Evolutionary conservation across 2,113 vertebrate genomes (phyloP).

Genomic region (Antigone vipio): DNA sequence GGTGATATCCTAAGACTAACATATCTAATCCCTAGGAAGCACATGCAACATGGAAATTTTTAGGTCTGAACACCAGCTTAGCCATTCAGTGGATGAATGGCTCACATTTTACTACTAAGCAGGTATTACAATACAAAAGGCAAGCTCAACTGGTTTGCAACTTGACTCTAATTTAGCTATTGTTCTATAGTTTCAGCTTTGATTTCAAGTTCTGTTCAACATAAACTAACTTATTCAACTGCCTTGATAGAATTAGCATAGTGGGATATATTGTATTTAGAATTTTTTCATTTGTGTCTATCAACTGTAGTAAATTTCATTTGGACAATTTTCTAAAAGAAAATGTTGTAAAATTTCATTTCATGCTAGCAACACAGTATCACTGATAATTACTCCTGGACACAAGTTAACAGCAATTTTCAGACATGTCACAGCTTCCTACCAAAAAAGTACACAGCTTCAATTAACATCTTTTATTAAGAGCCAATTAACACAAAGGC

Average conservation of each 20-base stretch:
- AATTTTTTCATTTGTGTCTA: neutral
- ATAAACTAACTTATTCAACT: neutral
- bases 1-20: neutral
- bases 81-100: constrained; percentile 42
- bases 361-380: neutral
- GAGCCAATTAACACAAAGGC: constrained; percentile 3
- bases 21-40: neutral
- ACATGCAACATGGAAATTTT: neutral
- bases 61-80: constrained; percentile 18
- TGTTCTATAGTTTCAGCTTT: constrained; percentile 43
- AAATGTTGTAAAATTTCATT: neutral
- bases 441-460: neutral
- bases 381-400: neutral
- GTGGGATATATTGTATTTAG: neutral
- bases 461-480: neutral
- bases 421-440: neutral
- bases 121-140: constrained; percentile 56
- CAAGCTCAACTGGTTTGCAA: constrained; percentile 55
- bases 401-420: neutral
- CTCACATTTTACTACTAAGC: constrained; percentile 52
- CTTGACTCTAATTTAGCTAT: constrained; percentile 32
- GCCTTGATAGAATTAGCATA: neutral
- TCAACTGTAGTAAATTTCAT: neutral
- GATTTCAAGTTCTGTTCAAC: constrained; percentile 17
- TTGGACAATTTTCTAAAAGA: neutral